Evolutionary conservation across 2,113 vertebrate genomes (phyloP).

Genomic region (Saguinus midas): DNA sequence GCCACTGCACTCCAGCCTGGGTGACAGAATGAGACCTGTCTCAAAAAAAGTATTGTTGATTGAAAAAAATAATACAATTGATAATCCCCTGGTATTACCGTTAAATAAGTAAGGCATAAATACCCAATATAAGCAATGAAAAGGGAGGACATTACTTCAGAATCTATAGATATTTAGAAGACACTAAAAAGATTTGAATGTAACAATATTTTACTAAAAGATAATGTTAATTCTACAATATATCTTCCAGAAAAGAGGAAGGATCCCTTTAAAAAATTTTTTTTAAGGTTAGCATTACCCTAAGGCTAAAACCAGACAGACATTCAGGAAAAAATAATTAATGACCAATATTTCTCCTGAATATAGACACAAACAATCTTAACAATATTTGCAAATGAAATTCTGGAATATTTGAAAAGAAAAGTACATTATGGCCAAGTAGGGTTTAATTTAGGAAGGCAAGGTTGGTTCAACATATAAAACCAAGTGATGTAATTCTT

Average conservation of each 20-base stretch:
- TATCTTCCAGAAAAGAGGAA: background rate
- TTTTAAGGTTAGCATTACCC: background rate
- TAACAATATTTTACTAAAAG: background rate
- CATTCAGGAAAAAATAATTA: background rate
- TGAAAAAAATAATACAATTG: background rate
- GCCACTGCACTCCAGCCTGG: too few species aligned
- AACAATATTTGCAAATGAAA: background rate
- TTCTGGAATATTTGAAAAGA: background rate
- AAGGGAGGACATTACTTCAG: background rate
- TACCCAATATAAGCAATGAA: background rate
- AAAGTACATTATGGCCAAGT: background rate
- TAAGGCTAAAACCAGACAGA: background rate
- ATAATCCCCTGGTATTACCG: background rate
- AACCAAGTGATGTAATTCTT: background rate
- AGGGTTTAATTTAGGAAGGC: background rate
- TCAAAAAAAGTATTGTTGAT: background rate
- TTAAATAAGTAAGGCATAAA: background rate
- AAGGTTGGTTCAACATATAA: background rate
- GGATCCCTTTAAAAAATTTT: background rate
- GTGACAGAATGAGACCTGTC: too few species aligned
- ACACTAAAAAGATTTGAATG: background rate
- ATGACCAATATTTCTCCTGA: background rate
- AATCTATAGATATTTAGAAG: background rate
- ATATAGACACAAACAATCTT: background rate
- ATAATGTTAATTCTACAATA: background rate